A percentile compares a stretch with the other conserved stretches of the same genome.
Evolutionary conservation across 2,888 invertebrate genomes (phyloP).

Genomic region (Thumatha senex): DNA sequence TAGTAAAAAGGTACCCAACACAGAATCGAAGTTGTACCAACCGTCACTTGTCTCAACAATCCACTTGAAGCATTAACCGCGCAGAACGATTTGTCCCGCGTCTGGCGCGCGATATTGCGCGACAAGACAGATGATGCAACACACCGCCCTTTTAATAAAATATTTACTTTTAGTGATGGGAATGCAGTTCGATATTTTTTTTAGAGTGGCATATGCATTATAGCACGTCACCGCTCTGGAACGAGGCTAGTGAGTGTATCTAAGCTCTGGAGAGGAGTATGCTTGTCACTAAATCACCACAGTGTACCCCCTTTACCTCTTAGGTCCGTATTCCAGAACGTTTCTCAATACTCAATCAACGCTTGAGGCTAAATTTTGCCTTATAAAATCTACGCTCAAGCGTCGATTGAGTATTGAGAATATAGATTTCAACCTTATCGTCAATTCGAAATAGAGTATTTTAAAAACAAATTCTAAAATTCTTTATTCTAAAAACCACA

Average conservation of each 20-base stretch:
- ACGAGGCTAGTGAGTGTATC: too few species aligned
- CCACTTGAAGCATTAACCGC: conserved; percentile 29
- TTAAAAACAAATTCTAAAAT: too few species aligned
- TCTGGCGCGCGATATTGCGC: conserved; percentile 62
- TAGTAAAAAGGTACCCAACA: conserved; percentile 1
- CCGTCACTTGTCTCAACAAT: conserved; percentile 12
- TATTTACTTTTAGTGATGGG: conserved; percentile 53
- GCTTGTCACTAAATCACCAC: not conserved
- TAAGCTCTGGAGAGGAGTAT: not conserved
- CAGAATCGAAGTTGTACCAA: conserved; percentile 32
- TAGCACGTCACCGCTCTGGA: not conserved
- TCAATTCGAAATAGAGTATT: too few species aligned
- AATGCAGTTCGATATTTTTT: not conserved
- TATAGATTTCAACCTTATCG: too few species aligned
- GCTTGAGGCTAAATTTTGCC: too few species aligned
- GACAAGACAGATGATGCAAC: conserved; percentile 62
- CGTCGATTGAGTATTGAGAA: too few species aligned
- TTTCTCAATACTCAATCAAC: too few species aligned
- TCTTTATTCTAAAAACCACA: too few species aligned
- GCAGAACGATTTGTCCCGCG: conserved; percentile 64
- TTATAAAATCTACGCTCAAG: too few species aligned
- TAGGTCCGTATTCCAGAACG: too few species aligned
- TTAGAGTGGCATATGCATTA: not conserved
- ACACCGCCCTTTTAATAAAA: conserved; percentile 65
- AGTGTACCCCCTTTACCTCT: too few species aligned